These are phyloP conservation scores for Ceratoteleas bidentatus DNA, from an alignment of 1,140 invertebrate species.

Conservation along the genomic window DNA sequence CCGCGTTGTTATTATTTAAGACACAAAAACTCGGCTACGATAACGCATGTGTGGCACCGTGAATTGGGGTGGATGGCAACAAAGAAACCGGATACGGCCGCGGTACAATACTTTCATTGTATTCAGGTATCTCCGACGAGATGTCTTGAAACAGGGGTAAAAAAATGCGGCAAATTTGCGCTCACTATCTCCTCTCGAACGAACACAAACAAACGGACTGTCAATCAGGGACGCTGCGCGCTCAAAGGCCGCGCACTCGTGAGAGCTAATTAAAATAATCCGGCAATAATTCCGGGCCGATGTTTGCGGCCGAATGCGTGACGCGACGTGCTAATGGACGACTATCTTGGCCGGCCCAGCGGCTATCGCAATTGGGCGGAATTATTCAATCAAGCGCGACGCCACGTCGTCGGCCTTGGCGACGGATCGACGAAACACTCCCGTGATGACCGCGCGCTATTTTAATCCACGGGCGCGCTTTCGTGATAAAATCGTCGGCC, in stretches of 20 bases:
- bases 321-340: constrained; percentile 46
- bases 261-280: constrained; percentile 50
- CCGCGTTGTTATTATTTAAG: constrained; percentile 39
- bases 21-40: constrained; percentile 54
- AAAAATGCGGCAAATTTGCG: constrained; percentile 44
- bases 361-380: constrained; percentile 54
- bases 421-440: no score
- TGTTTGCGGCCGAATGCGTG: constrained; percentile 19
- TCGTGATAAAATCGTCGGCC: no score
- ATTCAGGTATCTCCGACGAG: constrained; percentile 41
- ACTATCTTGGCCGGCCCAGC: constrained; percentile 38
- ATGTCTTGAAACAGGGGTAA: constrained; percentile 44
- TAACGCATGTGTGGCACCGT: constrained; percentile 53
- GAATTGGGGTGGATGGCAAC: constrained; percentile 54
- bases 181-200: no score
- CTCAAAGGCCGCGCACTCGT: constrained; percentile 23
- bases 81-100: constrained; percentile 47
- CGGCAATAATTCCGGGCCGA: constrained; percentile 34
- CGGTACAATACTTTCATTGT: constrained; percentile 56
- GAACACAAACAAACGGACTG: no score
- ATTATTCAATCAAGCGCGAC: constrained; percentile 67
- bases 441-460: no score
- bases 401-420: no score
- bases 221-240: neutral
- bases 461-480: no score